phyloP scores from a whole-genome alignment of 2,888 invertebrate species.

The Dryomyza anilis region DNA sequence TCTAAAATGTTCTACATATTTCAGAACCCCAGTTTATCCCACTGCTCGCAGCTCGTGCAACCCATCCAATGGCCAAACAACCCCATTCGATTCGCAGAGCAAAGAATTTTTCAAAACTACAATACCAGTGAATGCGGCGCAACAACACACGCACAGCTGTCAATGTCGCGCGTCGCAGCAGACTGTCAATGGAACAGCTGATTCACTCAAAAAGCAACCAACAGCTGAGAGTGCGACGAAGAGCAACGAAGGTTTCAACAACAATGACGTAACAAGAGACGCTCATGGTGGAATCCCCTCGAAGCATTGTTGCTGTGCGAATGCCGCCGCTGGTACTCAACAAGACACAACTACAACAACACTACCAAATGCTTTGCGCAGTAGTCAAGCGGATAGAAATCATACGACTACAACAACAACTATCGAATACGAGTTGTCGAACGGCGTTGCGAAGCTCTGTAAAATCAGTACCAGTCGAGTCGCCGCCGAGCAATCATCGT shows the following conservation, averaged over 20 bases:
- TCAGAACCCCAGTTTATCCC: slow-evolving; percentile 53
- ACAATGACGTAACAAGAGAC: slow-evolving; percentile 38
- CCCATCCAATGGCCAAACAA: slow-evolving; percentile 53
- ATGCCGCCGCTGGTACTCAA: slow-evolving; percentile 23
- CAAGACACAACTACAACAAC: slow-evolving; percentile 16
- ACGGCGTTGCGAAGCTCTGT: slow-evolving; percentile 51
- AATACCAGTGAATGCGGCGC: slow-evolving; percentile 51
- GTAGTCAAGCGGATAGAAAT: slow-evolving; percentile 46
- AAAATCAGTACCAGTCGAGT: slow-evolving; percentile 57
- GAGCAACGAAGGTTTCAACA: slow-evolving; percentile 29
- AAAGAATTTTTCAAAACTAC: slow-evolving; percentile 52
- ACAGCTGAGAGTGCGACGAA: slow-evolving; percentile 28
- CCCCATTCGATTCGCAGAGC: slow-evolving; percentile 46
- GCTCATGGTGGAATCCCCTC: slow-evolving; percentile 37
- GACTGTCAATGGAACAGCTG: slow-evolving; percentile 47
- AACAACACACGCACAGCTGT: slow-evolving; percentile 38
- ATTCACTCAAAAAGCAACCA: slow-evolving; percentile 35
- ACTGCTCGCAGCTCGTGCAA: slow-evolving; percentile 50
- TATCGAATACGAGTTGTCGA: slow-evolving; percentile 59
- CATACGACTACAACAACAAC: slow-evolving; percentile 56
- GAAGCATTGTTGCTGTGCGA: slow-evolving; percentile 33
- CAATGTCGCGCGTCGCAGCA: slow-evolving; percentile 31
- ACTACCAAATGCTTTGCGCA: slow-evolving; percentile 33
- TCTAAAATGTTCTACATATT: slow-evolving; percentile 29
- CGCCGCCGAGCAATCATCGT: slow-evolving; percentile 44